Evolutionary conservation across 1,140 invertebrate genomes (phyloP).

Genomic region (Planococcus citri): DNA sequence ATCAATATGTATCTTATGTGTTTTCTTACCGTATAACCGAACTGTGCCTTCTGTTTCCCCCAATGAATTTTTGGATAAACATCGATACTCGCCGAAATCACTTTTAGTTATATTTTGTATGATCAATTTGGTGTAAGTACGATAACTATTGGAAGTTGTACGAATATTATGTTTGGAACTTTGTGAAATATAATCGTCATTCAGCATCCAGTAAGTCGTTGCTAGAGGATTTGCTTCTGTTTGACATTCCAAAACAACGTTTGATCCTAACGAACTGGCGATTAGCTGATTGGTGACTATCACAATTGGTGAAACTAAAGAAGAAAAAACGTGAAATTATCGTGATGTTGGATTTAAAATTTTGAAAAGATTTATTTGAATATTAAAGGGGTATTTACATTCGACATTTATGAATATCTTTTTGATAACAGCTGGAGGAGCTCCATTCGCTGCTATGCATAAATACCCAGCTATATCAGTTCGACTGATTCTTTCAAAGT

Average conservation of each 20-base stretch:
- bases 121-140: slow-evolving; percentile 68
- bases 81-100: slow-evolving; percentile 74
- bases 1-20: not conserved
- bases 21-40: slow-evolving; percentile 70
- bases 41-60: slow-evolving; percentile 86
- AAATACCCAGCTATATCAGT: slow-evolving; percentile 1
- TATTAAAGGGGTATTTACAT: not conserved
- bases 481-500: slow-evolving; percentile 10
- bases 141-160: slow-evolving; percentile 42
- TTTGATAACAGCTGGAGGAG: not conserved
- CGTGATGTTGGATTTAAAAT: no score
- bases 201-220: slow-evolving; percentile 67
- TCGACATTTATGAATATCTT: slow-evolving; percentile 8
- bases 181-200: slow-evolving; percentile 64
- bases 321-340: not conserved
- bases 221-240: slow-evolving; percentile 82
- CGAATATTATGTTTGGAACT: slow-evolving; percentile 56
- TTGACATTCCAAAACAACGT: slow-evolving; percentile 84
- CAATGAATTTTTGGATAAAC: slow-evolving; percentile 84
- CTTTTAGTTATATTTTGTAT: slow-evolving; percentile 60
- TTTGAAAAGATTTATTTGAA: no score
- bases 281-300: slow-evolving; percentile 85
- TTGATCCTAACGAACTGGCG: slow-evolving; percentile 70
- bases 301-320: slow-evolving; percentile 76
- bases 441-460: slow-evolving; percentile 6